Base-by-base conservation (phyloP, 1,140 invertebrate genomes). In the Musca domestica region DNA sequence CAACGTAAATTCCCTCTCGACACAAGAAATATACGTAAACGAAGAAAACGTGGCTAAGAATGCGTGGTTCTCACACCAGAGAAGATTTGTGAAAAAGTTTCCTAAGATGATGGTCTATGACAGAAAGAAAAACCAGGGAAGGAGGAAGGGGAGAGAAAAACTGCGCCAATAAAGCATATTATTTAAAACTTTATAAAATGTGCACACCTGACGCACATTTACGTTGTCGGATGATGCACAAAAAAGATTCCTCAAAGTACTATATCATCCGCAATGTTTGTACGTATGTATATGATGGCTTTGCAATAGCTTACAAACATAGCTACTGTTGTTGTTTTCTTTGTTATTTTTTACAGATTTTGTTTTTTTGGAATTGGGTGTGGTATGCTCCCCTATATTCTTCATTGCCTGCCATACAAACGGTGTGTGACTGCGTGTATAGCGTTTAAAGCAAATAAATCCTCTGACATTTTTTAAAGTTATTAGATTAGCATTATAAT, bases 171-270 rank as follows among this genome's bases (percentile, higher is more conserved):
- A 41, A 41, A 41, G 34, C 34, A 41, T 41, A 61, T 61, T 61
- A 61, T 61, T 61, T 41, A 61, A 61, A 61, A 61, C 56, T 61
- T 61, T 61, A 61, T 61, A 61, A 61, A 61, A 61, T 61, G 56
- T 41, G 56, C 56, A 61, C 56, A 61, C 56, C 56, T 61, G 56
- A 61, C 56, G 56, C 56, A 61, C 34, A 17, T 19, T 20, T 7
- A 17, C 17, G 30, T 34, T 58, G 15, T 34, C 17, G 48, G 10
- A 10, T 41, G 56, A 34, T 61, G 56, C 27, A 61, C 52, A 19
- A 61, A 61, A 58, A 58, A 61, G 27, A 61, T 61, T 7, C 56
- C 27, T 17, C 10, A 61, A 10, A 61, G 56, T 61, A 61, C 56
- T 61, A 12, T 5, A 61, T 61, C 56, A 34, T 61, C 2, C 10